Base-by-base conservation (phyloP, 2,797 vertebrate genomes). In the Tamandua tetradactyla region DNA sequence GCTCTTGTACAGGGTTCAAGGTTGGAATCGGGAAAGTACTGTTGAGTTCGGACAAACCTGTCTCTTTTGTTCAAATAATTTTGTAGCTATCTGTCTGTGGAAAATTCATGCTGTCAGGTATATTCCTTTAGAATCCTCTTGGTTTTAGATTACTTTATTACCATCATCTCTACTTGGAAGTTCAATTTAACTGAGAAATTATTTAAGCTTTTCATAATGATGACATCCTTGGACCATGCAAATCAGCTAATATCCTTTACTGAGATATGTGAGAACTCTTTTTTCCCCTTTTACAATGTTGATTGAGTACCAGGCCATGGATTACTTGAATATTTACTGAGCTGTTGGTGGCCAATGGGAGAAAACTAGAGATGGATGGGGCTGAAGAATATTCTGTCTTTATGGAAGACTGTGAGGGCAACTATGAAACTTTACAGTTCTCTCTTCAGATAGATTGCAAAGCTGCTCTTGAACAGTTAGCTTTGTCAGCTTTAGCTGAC, bases 101-200 rank as follows among this genome's bases (percentile, higher is more conserved):
- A 64, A 88, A 59, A 42, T 2, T 62, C 69, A 32, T n/a, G 20
- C 82, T 80, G 64, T 92, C 72, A 25, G 49, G 5, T 62, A 35
- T 66, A 64, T 47, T 88, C 85, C 23, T 72, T 92, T 92, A 87
- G 86, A 87, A 81, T 55, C 40, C n/a, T 91, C 52, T 66, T 69
- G 52, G 57, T 80, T 97, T 95, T 61, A 42, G 57, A 66, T 95
- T 69, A 79, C 64, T 96, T 79, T 75, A n/a, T 95, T 91, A 66
- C 40, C 40, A 20, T 86, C 57, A 72, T 91, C 79, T 72, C 80
- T 89, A 3, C 62, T 47, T 89, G 64, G 71, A 89, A 84, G 44
- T 72, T 89, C 55, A 93, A 0, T 75, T 86, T 80, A 68, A 23
- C 61, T 37, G 87, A 75, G 49, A 52, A 84, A 79, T 57, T 47